Evolutionary conservation across 2,113 vertebrate genomes (phyloP), one percentile per base, ranked within the genome.

Genomic region (Toxotes jaculatrix): DNA sequence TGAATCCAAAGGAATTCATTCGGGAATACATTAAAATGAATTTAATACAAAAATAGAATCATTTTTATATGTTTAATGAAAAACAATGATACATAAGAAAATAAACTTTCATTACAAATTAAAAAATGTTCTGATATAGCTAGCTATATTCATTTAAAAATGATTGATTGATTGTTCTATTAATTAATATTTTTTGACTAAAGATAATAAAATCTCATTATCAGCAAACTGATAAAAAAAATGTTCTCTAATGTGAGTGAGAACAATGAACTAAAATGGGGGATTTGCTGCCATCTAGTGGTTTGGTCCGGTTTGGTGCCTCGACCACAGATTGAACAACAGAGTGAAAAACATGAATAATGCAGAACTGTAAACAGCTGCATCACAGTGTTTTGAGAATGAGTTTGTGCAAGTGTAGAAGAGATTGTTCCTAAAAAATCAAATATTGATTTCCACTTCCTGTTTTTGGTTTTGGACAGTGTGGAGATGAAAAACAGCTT

Each of bases 241-340:
- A 10, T 16, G 3, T 4, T 19, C 31, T 65, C 3, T 34, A 19
- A 10, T 4, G 7, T 68, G 34, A 66, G 36, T 7, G 38, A 49
- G 47, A 59, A 55, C 2, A 0, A 59, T 27, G 7, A 77, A 51
- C 36, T 57, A 51, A 83, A 86, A 45, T 23, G 1, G 5, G 43
- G 17, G n/a, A 11, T 76, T 42, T 86, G 86, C 82, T 91, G 80
- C 67, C 82, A 85, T 78, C 92, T 90, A 79, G 82, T 84, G 91
- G 82, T 40, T 57, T 3, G 0, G 5, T 40, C 2, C 7, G 68
- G 27, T 27, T 27, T 27, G 27, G 51, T 59, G 42, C 6, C 21
- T 42, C n/a, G 34, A 40, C 4, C 45, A 74, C 27, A 63, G 51
- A 19, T n/a, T 3, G 3, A 14, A 61, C 56, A 77, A 13, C 53